Conservation (phyloP, 2,797 vertebrate genomes). For the Australoheros facetus region DNA sequence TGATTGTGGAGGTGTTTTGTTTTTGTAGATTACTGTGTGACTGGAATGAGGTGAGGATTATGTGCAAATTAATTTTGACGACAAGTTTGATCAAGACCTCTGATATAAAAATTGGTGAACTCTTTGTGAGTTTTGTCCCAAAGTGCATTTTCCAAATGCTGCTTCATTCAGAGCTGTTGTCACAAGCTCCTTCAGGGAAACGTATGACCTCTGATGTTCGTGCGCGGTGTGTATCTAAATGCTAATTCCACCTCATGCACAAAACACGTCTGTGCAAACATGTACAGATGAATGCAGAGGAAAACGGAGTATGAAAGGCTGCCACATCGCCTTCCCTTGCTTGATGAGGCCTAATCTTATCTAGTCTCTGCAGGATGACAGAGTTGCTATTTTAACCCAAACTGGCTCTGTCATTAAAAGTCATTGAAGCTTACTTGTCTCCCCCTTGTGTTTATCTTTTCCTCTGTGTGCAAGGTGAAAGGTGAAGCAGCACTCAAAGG, state of each 20-base stretch:
- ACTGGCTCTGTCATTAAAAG: constrained; percentile 86
- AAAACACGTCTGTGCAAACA: not conserved
- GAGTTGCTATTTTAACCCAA: constrained; percentile 87
- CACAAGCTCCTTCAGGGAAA: constrained; percentile 15
- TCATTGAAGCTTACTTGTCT: constrained; percentile 86
- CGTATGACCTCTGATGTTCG: not conserved
- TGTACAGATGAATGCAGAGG: not conserved
- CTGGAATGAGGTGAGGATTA: constrained; percentile 20
- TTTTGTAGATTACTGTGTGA: constrained; percentile 38
- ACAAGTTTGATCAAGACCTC: constrained; percentile 29
- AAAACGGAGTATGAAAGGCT: constrained; percentile 6
- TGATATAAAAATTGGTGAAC: constrained; percentile 3
- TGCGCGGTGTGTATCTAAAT: not conserved
- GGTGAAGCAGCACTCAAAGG: constrained; percentile 81
- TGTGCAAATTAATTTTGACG: constrained; percentile 20
- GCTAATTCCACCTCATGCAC: not conserved
- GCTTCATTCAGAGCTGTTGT: not conserved
- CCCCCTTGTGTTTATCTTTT: constrained; percentile 81
- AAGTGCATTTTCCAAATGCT: not conserved
- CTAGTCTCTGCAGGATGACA: constrained; percentile 76
- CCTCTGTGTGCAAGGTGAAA: constrained; percentile 76
- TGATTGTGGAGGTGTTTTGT: constrained; percentile 54
- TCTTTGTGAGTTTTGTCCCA: not conserved
- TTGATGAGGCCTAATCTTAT: constrained; percentile 75
- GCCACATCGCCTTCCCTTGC: constrained; percentile 13